Base-by-base conservation (phyloP, 1,140 invertebrate genomes). In the Pseudobourletiella spinata region DNA sequence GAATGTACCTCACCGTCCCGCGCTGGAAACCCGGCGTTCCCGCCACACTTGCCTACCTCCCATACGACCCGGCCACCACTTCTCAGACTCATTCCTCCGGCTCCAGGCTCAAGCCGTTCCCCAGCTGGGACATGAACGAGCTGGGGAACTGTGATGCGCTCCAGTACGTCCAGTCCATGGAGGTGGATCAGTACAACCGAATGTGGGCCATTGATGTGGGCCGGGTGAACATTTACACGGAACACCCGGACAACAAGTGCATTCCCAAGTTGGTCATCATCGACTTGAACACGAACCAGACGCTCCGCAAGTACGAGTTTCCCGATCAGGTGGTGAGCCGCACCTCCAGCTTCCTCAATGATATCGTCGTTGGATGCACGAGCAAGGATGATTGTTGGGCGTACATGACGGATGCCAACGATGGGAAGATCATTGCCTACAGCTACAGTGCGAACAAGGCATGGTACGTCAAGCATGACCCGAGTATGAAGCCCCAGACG, bases 231-330 rank as follows among this genome's bases (percentile, higher is more conserved):
- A 75, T 76, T 26, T 42, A 22, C 30, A 26, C 2, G 1, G 83
- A 87, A 68, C 89, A 85, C 75, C 80, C 79, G n/a, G 77, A 82
- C 3, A 18, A 42, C 4, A 52, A 39, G 26, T 91, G 88, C 71
- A 83, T 84, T 0, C 88, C 88, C 0, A 90, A 89, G 76, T 78
- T 90, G 22, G 76, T 89, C 16, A 81, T 89, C n/a, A 88, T 89
- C 61, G 87, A 91, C 71, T 75, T 88, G 69, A 81, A 86, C 72
- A 75, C 75, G 15, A 79, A 79, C 6, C 78, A 79, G 43, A 72
- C 86, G 28, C 79, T 87, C 57, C 76, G 81, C 29, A 79, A 76
- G 24, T 76, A 81, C 20, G 77, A 77, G 60, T 78, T 80, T 32
- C 77, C 76, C 0, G 68, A 71, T 29, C 67, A 74, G 62, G 76